Evolutionary conservation across 2,113 vertebrate species (phyloP).

Genomic region (Danionella cerebrum): DNA sequence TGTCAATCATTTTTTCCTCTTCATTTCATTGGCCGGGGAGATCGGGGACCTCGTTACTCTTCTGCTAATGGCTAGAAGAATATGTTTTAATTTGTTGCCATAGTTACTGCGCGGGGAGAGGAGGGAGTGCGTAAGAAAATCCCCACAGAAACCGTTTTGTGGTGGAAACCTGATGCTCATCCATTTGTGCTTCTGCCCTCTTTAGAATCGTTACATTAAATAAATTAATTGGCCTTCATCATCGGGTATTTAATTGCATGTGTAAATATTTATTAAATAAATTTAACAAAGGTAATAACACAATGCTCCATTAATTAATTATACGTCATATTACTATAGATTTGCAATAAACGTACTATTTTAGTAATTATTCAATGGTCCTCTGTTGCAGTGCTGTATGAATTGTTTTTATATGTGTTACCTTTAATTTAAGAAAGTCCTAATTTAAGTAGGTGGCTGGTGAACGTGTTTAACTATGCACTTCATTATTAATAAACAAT

Average conservation of each 20-base stretch:
- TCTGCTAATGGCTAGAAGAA: conserved; percentile 17
- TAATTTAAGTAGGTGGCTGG: background rate
- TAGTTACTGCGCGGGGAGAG: conserved; percentile 3
- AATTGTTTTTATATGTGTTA: too few relatives aligned
- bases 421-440: background rate
- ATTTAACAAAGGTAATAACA: too few relatives aligned
- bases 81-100: conserved; percentile 10
- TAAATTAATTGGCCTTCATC: too few relatives aligned
- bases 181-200: too few relatives aligned
- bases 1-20: conserved; percentile 9
- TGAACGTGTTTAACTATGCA: background rate
- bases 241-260: too few relatives aligned
- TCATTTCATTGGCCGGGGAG: conserved; percentile 9
- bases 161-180: too few relatives aligned
- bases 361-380: too few relatives aligned
- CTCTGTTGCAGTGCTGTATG: background rate
- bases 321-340: too few relatives aligned
- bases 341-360: too few relatives aligned
- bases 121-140: background rate
- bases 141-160: conserved; percentile 22
- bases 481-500: conserved; percentile 6
- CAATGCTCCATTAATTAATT: too few relatives aligned
- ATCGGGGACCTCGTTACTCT: background rate
- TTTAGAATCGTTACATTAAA: too few relatives aligned
- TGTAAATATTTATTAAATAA: too few relatives aligned